These are phyloP conservation scores for Malurus cyaneus DNA, from an alignment of 2,113 vertebrate genomes.

Conservation along the genomic window DNA sequence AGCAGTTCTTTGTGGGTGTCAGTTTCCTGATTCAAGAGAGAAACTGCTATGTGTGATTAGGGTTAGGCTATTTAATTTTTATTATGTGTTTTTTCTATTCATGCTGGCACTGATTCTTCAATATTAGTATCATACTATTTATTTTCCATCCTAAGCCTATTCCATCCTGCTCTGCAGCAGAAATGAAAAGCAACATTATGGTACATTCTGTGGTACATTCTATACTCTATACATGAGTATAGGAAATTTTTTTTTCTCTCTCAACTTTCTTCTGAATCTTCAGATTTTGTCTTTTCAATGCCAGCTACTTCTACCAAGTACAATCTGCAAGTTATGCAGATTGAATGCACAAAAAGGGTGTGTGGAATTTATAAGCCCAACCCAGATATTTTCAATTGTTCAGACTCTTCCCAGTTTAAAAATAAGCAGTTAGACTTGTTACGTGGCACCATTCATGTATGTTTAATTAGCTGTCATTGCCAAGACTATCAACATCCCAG, in stretches of 20 bases:
- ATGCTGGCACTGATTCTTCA: neutral
- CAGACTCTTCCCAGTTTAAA: constrained; percentile 38
- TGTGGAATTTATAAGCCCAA: constrained; percentile 34
- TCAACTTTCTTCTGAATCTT: neutral
- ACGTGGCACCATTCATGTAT: neutral
- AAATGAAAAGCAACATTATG: neutral
- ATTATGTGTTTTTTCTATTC: neutral
- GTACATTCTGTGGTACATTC: no score
- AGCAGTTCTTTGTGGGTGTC: neutral
- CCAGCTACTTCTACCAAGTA: neutral
- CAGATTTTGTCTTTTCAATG: neutral
- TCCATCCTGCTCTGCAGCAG: neutral
- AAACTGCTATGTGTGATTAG: neutral
- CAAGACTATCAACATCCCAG: neutral
- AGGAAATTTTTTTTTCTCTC: neutral
- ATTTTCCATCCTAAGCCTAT: neutral
- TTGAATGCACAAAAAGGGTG: neutral
- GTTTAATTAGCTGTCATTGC: constrained; percentile 40
- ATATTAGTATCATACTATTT: neutral
- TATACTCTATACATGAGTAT: no score
- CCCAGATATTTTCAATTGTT: constrained; percentile 48
- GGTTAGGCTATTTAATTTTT: neutral
- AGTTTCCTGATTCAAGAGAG: neutral
- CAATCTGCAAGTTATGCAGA: no score
- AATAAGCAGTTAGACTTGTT: neutral